A percentile compares a stretch with the other conserved stretches of the same genome.
phyloP scores from a whole-genome alignment of 2,888 invertebrate species.

The Nasonia oneida region DNA sequence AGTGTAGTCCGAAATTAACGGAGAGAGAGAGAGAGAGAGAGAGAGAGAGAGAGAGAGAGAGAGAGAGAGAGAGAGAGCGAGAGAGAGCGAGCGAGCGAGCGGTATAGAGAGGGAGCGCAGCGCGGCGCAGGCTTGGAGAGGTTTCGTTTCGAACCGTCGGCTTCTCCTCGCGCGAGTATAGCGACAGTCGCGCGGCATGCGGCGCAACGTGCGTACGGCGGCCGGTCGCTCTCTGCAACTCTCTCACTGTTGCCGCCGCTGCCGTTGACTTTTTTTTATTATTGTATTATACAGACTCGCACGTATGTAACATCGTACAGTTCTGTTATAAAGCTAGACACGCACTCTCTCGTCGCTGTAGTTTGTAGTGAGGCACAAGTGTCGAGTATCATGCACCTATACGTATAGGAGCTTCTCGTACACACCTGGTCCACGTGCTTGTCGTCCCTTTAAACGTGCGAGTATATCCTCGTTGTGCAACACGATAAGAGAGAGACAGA shows the following conservation, averaged over 20 bases:
- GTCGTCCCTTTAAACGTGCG: neutral
- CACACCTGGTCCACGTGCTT: neutral
- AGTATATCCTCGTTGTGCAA: neutral
- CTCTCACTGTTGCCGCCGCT: neutral
- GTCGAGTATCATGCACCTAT: neutral
- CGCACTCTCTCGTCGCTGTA: neutral
- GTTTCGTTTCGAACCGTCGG: slow-evolving; percentile 50
- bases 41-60: slow-evolving; percentile 51
- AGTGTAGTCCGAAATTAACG: slow-evolving; percentile 23
- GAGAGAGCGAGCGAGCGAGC: neutral
- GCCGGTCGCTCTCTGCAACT: neutral
- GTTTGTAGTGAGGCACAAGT: neutral
- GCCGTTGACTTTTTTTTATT: neutral
- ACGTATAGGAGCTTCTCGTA: neutral
- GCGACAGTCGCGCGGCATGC: slow-evolving; percentile 77
- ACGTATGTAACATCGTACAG: neutral
- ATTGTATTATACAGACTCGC: neutral
- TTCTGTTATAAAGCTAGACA: neutral
- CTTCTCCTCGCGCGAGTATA: slow-evolving; percentile 37
- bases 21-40: slow-evolving; percentile 43
- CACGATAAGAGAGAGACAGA: neutral
- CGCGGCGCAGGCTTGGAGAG: slow-evolving; percentile 19
- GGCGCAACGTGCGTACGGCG: slow-evolving; percentile 73
- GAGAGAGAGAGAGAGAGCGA: slow-evolving; percentile 40
- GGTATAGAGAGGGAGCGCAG: neutral